These are phyloP conservation scores for Chloroceryle amazona DNA, from an alignment of 2,797 vertebrate species.

Conservation along the genomic window DNA sequence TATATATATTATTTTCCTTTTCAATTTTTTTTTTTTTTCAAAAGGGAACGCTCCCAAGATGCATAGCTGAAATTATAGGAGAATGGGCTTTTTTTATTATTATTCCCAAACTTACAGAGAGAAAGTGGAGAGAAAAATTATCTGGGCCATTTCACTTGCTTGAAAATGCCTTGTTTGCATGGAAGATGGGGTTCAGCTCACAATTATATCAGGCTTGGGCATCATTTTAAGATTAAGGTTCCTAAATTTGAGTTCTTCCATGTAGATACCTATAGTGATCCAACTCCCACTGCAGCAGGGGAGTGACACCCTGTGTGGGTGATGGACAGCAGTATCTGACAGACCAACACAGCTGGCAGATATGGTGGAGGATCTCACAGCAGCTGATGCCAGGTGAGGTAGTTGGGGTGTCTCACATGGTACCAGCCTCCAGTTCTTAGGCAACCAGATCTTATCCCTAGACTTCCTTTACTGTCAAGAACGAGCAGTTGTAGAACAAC, in stretches of 20 bases:
- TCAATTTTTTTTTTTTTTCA: neutral
- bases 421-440: neutral
- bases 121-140: neutral
- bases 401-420: accelerated
- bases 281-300: neutral
- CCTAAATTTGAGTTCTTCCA: neutral
- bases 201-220: neutral
- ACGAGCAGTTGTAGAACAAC: neutral
- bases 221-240: neutral
- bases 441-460: neutral
- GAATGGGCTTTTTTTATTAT: neutral
- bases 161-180: neutral
- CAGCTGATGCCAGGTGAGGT: neutral
- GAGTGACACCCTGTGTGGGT: neutral
- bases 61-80: neutral
- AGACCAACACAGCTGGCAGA: neutral
- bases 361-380: neutral
- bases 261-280: neutral
- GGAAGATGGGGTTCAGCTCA: neutral
- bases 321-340: neutral
- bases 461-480: neutral
- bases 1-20: too few relatives aligned
- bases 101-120: neutral
- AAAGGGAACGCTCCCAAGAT: neutral
- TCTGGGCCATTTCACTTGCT: neutral